phyloP scores from a whole-genome alignment of 2,113 vertebrate genomes.

The Gallinago paraguaiae region DNA sequence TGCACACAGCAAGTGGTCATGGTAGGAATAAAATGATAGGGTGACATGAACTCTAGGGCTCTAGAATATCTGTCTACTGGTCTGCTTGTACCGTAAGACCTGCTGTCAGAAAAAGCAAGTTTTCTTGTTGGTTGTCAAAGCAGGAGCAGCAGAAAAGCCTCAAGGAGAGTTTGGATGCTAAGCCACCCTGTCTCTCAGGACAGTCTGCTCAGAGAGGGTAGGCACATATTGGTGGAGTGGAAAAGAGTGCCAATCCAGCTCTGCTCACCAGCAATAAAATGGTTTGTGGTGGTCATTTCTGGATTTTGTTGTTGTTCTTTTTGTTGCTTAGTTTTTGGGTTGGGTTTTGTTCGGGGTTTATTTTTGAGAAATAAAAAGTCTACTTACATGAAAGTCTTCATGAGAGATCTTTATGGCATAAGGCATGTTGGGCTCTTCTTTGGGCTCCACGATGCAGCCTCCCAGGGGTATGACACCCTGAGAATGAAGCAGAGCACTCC shows the following conservation, averaged over 20 bases:
- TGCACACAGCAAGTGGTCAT: accelerated
- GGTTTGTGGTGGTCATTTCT: not conserved
- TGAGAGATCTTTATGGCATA: slow-evolving; percentile 91
- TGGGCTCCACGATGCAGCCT: slow-evolving; percentile 89
- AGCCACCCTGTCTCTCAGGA: not conserved
- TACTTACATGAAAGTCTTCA: slow-evolving; percentile 91
- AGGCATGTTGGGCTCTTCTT: slow-evolving; percentile 92
- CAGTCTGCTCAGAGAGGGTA: not conserved
- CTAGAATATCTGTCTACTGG: not conserved
- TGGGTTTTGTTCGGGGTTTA: not conserved
- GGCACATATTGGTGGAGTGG: not conserved
- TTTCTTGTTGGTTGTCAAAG: not conserved
- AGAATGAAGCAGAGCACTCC: slow-evolving; percentile 17
- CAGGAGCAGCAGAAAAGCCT: not conserved
- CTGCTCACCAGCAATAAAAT: not conserved
- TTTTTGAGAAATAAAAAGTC: not conserved
- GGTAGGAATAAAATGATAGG: not conserved
- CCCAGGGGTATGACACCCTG: slow-evolving; percentile 95
- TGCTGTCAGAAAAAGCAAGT: not conserved
- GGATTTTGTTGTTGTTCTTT: not conserved
- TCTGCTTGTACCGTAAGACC: not conserved
- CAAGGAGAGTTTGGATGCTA: not conserved
- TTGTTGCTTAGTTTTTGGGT: not conserved
- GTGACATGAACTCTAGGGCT: not conserved
- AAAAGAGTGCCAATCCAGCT: not conserved